Percentiles rank a stretch among this genome's conserved stretches.
Conservation (phyloP, 2,888 invertebrate species). For the Heliconius hortense region DNA sequence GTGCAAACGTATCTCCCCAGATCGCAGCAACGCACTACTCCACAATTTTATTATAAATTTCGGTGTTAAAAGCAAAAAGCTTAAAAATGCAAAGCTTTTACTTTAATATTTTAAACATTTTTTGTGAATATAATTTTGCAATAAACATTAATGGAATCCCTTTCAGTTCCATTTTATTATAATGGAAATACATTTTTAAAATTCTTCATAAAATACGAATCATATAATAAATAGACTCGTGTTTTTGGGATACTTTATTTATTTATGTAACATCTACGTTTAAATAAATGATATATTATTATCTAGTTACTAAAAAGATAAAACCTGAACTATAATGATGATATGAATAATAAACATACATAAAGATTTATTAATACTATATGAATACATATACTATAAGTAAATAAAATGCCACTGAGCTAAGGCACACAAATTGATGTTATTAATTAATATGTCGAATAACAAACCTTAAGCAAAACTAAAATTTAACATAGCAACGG, state of each 20-base stretch:
- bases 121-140: conserved; percentile 11
- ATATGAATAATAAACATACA: no score
- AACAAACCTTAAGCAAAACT: no score
- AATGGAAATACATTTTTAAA: conserved; percentile 15
- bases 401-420: no score
- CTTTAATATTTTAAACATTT: conserved; percentile 14
- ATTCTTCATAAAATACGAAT: not conserved
- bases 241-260: not conserved
- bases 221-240: not conserved
- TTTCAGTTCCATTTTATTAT: conserved; percentile 15
- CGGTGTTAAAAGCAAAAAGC: conserved; percentile 16
- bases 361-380: no score
- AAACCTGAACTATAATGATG: no score
- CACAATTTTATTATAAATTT: conserved; percentile 6
- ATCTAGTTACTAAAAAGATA: not conserved
- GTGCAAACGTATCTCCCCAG: not conserved
- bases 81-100: conserved; percentile 29
- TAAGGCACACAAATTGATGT: no score
- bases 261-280: no score
- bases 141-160: conserved; percentile 14
- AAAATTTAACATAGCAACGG: no score
- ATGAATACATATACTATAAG: no score
- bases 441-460: no score
- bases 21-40: not conserved
- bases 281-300: not conserved